Evolutionary conservation across 2,888 invertebrate genomes (phyloP).

Genomic region (Podabrus alpinus): DNA sequence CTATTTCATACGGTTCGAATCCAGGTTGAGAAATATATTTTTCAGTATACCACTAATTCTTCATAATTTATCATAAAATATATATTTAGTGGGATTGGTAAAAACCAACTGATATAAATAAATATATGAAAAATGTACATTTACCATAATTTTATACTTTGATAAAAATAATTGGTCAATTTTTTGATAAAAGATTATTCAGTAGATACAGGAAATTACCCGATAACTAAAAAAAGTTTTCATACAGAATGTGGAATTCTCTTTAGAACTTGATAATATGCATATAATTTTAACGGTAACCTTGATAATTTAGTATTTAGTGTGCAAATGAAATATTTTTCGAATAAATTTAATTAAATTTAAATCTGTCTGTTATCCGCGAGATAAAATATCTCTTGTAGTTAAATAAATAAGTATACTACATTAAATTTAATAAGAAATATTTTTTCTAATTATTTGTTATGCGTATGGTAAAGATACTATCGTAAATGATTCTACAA

Average conservation of each 20-base stretch:
- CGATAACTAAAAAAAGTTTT: background rate
- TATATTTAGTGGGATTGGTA: too few species aligned
- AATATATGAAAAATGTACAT: conserved; percentile 6
- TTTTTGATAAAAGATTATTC: too few species aligned
- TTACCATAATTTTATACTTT: background rate
- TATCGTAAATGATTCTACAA: background rate
- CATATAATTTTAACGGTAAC: background rate
- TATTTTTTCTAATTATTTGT: background rate
- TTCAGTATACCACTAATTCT: too few species aligned
- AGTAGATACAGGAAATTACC: background rate
- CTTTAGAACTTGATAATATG: background rate
- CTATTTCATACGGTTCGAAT: too few species aligned
- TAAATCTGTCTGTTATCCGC: conserved; percentile 3
- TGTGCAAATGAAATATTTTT: background rate
- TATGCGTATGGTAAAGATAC: background rate
- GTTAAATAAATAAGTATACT: too few species aligned
- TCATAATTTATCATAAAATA: too few species aligned
- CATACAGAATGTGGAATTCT: background rate
- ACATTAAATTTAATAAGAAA: background rate
- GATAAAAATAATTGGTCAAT: background rate
- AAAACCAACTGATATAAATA: too few species aligned
- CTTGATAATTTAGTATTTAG: background rate
- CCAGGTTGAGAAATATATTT: too few species aligned
- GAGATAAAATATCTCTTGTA: conserved; percentile 22
- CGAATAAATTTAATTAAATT: background rate